These are phyloP conservation scores for Myotis daubentonii DNA, from an alignment of 2,797 vertebrate genomes.

Conservation along the genomic window DNA sequence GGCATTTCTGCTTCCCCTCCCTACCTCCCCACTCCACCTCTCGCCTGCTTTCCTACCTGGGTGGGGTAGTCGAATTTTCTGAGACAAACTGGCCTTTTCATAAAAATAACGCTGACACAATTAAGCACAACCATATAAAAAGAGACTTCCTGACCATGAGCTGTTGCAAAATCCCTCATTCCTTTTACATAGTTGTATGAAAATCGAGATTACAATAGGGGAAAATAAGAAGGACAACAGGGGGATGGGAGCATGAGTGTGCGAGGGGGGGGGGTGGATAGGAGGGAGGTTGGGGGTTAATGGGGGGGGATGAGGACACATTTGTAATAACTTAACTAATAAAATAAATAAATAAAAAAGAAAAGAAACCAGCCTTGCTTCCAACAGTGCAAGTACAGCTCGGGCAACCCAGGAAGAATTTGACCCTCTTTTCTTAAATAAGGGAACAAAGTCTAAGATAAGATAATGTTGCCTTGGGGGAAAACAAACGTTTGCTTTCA, in stretches of 20 bases:
- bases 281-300: too few species aligned
- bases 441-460: constrained; percentile 23
- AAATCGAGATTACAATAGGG: neutral
- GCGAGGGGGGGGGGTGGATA: too few species aligned
- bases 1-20: neutral
- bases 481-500: constrained; percentile 27
- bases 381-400: too few species aligned
- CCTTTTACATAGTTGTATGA: neutral
- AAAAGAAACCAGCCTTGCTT: neutral
- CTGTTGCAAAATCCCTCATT: neutral
- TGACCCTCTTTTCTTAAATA: constrained; percentile 31
- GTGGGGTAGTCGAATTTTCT: neutral
- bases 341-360: too few species aligned
- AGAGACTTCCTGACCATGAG: neutral
- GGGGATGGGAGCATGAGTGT: too few species aligned
- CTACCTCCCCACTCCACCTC: neutral
- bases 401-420: constrained; percentile 26
- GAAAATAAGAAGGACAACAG: neutral
- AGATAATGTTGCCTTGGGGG: constrained; percentile 39
- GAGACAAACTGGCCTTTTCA: neutral
- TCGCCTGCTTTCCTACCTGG: neutral
- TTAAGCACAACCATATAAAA: neutral
- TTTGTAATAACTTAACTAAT: too few species aligned
- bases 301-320: too few species aligned
- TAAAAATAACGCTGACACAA: neutral